Evolutionary conservation across 1,140 invertebrate genomes (phyloP).

Genomic region (Laupala kohalensis): DNA sequence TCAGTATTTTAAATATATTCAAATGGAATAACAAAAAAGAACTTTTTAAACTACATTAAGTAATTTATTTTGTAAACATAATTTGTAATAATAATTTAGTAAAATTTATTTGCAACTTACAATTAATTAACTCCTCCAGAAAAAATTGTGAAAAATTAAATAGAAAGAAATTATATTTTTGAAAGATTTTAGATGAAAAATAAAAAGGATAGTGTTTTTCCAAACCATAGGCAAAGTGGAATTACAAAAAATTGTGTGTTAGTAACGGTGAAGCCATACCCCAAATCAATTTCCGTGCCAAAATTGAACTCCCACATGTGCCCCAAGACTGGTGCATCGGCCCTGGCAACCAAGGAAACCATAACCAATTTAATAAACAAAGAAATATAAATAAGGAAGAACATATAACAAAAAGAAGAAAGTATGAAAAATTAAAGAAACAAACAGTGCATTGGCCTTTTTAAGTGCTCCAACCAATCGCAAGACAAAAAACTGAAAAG

Average conservation of each 20-base stretch:
- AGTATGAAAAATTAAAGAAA: not conserved
- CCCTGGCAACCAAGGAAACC: conserved; percentile 50
- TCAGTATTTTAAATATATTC: no score
- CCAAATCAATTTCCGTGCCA: conserved; percentile 54
- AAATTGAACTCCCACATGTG: conserved; percentile 86
- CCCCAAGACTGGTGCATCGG: conserved; percentile 89
- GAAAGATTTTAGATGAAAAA: no score
- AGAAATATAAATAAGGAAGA: conserved; percentile 11
- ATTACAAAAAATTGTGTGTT: not conserved
- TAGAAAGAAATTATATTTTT: no score
- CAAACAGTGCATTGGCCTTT: not conserved
- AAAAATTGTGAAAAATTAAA: no score
- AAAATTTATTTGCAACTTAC: no score
- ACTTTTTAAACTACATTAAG: no score
- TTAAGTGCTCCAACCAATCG: not conserved
- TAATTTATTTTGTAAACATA: no score
- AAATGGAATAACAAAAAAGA: no score
- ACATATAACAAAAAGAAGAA: not conserved
- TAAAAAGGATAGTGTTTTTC: no score
- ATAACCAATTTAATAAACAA: conserved; percentile 15
- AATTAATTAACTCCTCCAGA: no score
- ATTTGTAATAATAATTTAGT: no score
- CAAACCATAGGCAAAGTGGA: no score
- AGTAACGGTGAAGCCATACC: conserved; percentile 42
- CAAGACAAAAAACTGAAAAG: not conserved